Base-by-base conservation (phyloP, 2,888 invertebrate species). In the Mamestra brassicae region DNA sequence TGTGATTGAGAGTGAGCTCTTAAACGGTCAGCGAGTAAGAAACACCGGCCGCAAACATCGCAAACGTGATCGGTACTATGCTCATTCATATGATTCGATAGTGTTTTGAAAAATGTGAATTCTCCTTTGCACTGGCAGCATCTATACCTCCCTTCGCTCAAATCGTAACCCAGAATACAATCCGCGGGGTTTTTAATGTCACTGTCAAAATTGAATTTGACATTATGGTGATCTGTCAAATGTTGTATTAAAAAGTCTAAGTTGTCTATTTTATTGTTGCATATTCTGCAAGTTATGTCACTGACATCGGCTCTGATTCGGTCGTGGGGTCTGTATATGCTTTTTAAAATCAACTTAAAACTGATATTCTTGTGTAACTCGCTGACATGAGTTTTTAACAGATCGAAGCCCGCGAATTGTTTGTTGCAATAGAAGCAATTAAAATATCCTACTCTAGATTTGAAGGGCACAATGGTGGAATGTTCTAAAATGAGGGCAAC, bases 1-100 rank as follows among this genome's bases (percentile, higher is more conserved):
- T 88, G 88, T 1, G 67, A 66, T 34, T 63, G 61, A 2, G 70
- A 68, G 10, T 88, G 88, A 0, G 88, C 83, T 62, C 83, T 68
- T n/a, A 88, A 71, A 6, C 88, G 74, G 15, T 84, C 82, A 0
- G 85, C 76, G 0, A 88, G 62, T 47, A 95, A 87, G 63, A 96
- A 96, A 3, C 93, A 92, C 74, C 94, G 94, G 0, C 94, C 94
- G 75, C 96, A 96, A 5, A 94, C 91, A 65, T 93, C 91, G 76
- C 96, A 96, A 2, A 95, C 92, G 62, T 93, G 93, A 13, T 93
- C 93, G 1, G 90, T 91, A 47, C 93, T 94, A 61, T 96, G 96
- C 17, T 92, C 92, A 57, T 95, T 95, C 79, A 96, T 90, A 86
- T 96, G 96, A n/a, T 88, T 90, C 0, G 92, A 90, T 0, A 94